phyloP scores from a whole-genome alignment of 2,797 vertebrate species.

The Trachurus trachurus region DNA sequence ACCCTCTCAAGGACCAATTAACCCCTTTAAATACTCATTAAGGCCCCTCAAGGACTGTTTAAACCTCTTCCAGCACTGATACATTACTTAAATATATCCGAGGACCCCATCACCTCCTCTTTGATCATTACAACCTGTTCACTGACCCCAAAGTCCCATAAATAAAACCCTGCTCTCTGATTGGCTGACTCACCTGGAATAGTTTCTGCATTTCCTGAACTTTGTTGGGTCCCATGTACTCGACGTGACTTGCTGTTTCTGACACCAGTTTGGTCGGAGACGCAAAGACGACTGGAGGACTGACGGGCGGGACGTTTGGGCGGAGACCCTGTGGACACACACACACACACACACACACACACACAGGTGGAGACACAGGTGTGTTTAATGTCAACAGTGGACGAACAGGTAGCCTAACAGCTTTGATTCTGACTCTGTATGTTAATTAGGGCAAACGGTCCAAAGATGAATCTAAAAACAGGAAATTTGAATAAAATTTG shows the following conservation, averaged over 20 bases:
- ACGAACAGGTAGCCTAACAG: neutral
- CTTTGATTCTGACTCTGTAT: too few species aligned
- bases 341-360: neutral
- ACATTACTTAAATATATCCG: too few species aligned
- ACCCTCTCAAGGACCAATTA: too few species aligned
- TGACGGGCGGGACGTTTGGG: slow-evolving; percentile 80
- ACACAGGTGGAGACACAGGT: neutral
- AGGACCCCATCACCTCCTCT: neutral
- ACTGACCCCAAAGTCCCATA: neutral
- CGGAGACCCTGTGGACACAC: slow-evolving; percentile 84
- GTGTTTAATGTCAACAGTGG: neutral
- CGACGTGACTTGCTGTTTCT: slow-evolving; percentile 62
- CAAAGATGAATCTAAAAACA: too few species aligned
- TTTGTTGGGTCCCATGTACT: slow-evolving; percentile 85
- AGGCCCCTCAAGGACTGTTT: too few species aligned
- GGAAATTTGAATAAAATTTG: too few species aligned
- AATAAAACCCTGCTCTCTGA: neutral
- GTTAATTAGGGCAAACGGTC: too few species aligned
- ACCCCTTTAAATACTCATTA: too few species aligned
- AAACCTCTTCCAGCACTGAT: too few species aligned
- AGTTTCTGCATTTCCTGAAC: slow-evolving; percentile 90
- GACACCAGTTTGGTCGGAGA: slow-evolving; percentile 86
- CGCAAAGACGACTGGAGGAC: slow-evolving; percentile 84
- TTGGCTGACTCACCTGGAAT: slow-evolving; percentile 87
- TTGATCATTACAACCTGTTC: neutral